These are phyloP conservation scores for Globodera ellingtonae DNA, from an alignment of 1,140 invertebrate genomes.

Conservation along the genomic window DNA sequence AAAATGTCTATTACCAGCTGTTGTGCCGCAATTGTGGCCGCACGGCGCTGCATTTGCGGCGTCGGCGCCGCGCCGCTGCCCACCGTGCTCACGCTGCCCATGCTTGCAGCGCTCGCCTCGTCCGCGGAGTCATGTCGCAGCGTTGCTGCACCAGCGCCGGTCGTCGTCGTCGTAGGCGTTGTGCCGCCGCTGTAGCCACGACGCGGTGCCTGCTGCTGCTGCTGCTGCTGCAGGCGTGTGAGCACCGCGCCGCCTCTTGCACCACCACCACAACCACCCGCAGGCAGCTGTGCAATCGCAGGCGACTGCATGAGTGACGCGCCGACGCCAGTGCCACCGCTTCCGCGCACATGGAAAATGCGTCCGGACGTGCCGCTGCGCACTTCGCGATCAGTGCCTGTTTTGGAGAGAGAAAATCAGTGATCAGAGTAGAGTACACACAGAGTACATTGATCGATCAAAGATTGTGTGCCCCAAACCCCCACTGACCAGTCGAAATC, in stretches of 20 bases:
- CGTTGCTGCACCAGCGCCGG: slow-evolving; percentile 6
- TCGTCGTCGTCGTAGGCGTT: not conserved
- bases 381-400: slow-evolving; percentile 24
- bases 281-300: not conserved
- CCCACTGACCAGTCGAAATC: not conserved
- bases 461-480: no score
- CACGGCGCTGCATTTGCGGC: slow-evolving; percentile 38
- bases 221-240: slow-evolving; percentile 9
- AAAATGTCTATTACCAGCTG: slow-evolving; percentile 1
- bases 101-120: slow-evolving; percentile 49
- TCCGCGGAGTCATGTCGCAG: slow-evolving; percentile 48
- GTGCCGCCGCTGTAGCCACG: not conserved
- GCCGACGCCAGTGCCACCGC: not conserved
- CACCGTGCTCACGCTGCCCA: slow-evolving; percentile 57
- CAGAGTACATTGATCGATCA: no score
- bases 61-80: slow-evolving; percentile 45
- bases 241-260: slow-evolving; percentile 2
- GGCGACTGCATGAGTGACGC: not conserved
- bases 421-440: no score
- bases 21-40: slow-evolving; percentile 22
- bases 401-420: not conserved
- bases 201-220: not conserved
- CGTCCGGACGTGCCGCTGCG: slow-evolving; percentile 13
- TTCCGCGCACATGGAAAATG: slow-evolving; percentile 33
- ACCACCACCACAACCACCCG: not conserved